Evolutionary conservation across 2,797 vertebrate genomes (phyloP), one percentile per base, ranked within the genome.

Genomic region (Semotilus atromaculatus): DNA sequence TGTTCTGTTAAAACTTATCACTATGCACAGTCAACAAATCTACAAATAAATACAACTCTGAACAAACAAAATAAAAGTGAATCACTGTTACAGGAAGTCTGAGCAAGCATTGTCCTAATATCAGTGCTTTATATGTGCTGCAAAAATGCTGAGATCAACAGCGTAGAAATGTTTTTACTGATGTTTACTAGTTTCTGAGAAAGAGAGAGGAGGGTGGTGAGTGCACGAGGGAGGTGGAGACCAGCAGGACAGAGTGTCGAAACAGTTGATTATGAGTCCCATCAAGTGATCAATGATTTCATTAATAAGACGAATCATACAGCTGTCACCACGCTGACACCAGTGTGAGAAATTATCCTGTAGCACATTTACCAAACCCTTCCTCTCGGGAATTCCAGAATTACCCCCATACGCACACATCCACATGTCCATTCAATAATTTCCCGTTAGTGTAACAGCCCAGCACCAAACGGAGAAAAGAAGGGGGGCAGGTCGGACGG

Each of bases 251-350:
- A 91, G 87, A 83, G 93, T 90, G 92, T 85, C 92, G 93, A 94
- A 94, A 94, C 94, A 95, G 95, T 97, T 97, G 97, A 97, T 98
- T 97, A 97, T 97, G 95, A 95, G 94, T 94, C 95, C 97, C 97
- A 98, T 99, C 96, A 97, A 95, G 96, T 99, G 98, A 99, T 99
- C 98, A 99, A 98, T 99, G 98, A 97, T 98, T 99, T 99, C 98
- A 99, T 99, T 99, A 99, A 98, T 98, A 99, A 98, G 97, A 99
- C 94, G 95, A 96, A 99, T 99, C 97, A 95, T 94, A 95, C 94
- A 94, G 95, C 96, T 98, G 97, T 97, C 97, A 97, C 95, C 92
- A 94, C 94, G 93, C 94, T 95, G 97, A 97, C 97, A 97, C 90
- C 68, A 89, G 94, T 95, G 94, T 98, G 97, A 99, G 96, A 96